These are phyloP conservation scores for Tachycineta bicolor DNA, from an alignment of 2,113 vertebrate genomes.

Conservation along the genomic window DNA sequence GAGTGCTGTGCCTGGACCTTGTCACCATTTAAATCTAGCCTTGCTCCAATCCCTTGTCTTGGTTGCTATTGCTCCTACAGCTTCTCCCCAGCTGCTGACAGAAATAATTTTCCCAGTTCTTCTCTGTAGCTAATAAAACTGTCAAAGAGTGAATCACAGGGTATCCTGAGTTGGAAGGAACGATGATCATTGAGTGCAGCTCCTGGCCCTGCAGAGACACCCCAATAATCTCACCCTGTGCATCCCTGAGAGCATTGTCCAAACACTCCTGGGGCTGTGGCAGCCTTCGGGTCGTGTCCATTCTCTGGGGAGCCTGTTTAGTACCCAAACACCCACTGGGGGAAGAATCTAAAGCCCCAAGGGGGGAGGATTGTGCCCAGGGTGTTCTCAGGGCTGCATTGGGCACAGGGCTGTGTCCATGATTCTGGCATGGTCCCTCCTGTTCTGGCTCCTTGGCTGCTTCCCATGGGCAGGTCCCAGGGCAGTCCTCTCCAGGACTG, in stretches of 20 bases:
- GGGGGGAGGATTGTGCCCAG: rapidly evolving
- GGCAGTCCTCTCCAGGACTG: neutral
- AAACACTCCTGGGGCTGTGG: rapidly evolving
- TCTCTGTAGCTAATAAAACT: neutral
- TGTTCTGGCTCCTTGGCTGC: neutral
- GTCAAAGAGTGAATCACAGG: neutral
- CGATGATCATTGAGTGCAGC: rapidly evolving
- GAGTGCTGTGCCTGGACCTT: neutral
- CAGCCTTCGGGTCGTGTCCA: rapidly evolving
- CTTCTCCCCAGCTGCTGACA: neutral
- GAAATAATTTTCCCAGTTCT: neutral
- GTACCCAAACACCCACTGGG: rapidly evolving
- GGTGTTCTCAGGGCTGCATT: neutral
- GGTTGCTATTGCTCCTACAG: neutral
- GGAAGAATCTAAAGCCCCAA: neutral
- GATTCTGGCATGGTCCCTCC: rapidly evolving
- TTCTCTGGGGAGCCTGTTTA: neutral
- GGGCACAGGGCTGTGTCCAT: rapidly evolving
- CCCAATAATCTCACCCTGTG: neutral
- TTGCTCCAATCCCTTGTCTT: neutral
- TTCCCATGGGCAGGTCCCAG: neutral
- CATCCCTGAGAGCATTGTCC: rapidly evolving
- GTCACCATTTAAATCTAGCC: neutral
- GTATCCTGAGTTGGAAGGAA: neutral
- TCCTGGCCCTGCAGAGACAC: neutral